Evolutionary conservation across 2,888 invertebrate genomes (phyloP).

Genomic region (Drosophila flavopinicola): DNA sequence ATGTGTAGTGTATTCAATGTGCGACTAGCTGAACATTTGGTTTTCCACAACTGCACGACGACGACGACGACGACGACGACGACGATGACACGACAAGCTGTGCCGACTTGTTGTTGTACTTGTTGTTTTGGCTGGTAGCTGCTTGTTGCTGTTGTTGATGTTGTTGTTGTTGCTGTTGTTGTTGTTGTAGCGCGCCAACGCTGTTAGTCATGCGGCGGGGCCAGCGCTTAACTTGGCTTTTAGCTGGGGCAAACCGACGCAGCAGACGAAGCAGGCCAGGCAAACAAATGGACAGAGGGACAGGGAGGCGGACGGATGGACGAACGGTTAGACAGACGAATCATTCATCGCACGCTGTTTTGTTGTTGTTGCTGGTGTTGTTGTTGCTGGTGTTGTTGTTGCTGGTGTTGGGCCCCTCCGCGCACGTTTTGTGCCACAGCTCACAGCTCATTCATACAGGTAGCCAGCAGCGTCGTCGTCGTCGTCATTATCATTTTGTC

Average conservation of each 20-base stretch:
- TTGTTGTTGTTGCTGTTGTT: conserved; percentile 33
- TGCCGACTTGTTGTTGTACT: conserved; percentile 50
- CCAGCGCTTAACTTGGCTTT: conserved; percentile 73
- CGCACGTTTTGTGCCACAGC: conserved; percentile 20
- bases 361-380: conserved; percentile 15
- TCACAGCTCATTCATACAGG: conserved; percentile 74
- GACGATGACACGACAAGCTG: conserved; percentile 72
- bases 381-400: conserved; percentile 13
- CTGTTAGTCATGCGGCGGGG: conserved; percentile 74
- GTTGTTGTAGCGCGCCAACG: conserved; percentile 70
- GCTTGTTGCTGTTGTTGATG: conserved; percentile 23
- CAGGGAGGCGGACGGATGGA: conserved; percentile 2
- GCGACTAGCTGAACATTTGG: background rate
- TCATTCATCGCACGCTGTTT: conserved; percentile 69
- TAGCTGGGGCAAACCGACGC: conserved; percentile 52
- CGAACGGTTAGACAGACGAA: conserved; percentile 47
- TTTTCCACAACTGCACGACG: conserved; percentile 57
- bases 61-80: conserved; percentile 28
- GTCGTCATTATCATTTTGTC: conserved; percentile 77
- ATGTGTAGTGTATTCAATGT: conserved; percentile 30
- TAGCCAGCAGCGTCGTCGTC: conserved; percentile 45
- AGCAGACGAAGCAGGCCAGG: conserved; percentile 37
- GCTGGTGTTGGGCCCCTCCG: conserved; percentile 11
- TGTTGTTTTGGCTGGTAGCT: conserved; percentile 36
- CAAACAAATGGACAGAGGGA: conserved; percentile 17